Evolutionary conservation across 1,140 invertebrate genomes (phyloP).

Genomic region (Sminthurides bifidus): DNA sequence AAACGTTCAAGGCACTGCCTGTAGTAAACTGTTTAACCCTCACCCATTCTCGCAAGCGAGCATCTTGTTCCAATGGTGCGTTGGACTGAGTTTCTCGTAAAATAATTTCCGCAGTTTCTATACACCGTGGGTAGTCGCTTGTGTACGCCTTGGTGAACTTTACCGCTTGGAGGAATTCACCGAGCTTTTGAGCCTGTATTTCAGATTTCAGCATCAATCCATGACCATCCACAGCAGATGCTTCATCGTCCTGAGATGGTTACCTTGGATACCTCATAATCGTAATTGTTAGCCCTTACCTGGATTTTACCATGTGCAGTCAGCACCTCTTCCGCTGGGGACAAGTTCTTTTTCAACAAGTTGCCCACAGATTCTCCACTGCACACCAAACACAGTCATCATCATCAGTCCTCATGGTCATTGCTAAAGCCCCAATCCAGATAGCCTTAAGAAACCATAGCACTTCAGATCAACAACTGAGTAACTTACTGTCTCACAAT

Average conservation of each 20-base stretch:
- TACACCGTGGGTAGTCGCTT: constrained; percentile 1
- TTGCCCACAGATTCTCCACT: constrained; percentile 12
- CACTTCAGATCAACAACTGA: background rate
- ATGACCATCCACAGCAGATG: background rate
- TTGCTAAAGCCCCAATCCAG: background rate
- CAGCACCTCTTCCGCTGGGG: constrained; percentile 7
- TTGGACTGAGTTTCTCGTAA: too few relatives aligned
- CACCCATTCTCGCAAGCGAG: too few relatives aligned
- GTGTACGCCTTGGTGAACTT: constrained; percentile 1
- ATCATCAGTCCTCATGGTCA: background rate
- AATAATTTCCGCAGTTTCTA: background rate
- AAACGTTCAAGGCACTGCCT: too few relatives aligned
- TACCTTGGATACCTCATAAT: too few relatives aligned
- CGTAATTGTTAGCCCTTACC: too few relatives aligned
- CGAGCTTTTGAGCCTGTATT: background rate
- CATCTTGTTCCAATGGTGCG: too few relatives aligned
- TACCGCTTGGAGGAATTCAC: background rate
- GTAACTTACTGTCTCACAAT: constrained; percentile 15
- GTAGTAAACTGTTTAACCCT: too few relatives aligned
- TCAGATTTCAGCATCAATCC: background rate
- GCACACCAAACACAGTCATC: background rate
- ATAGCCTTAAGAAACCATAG: too few relatives aligned
- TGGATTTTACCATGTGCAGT: constrained; percentile 5
- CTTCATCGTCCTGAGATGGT: background rate
- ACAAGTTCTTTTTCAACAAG: background rate